Percentiles rank a stretch among this genome's conserved stretches.
These are phyloP conservation scores for Chloroceryle inda DNA, from an alignment of 2,797 vertebrate genomes.

Conservation along the genomic window DNA sequence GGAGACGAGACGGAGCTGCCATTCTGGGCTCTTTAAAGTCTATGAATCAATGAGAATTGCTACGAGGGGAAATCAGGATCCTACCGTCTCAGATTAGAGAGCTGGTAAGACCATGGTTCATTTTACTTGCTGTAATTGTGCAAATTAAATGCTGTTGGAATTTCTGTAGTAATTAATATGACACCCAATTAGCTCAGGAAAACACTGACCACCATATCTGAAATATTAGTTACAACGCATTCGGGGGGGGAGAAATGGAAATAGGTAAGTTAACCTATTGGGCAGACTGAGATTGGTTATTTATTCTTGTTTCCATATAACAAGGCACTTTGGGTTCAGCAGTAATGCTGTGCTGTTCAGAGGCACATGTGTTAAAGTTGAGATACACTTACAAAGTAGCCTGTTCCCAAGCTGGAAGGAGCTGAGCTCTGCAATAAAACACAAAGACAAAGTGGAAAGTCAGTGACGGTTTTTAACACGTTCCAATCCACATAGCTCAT, in stretches of 20 bases:
- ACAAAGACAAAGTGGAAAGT: conserved; percentile 82
- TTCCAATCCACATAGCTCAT: conserved; percentile 86
- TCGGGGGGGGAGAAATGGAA: background rate
- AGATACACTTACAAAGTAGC: conserved; percentile 87
- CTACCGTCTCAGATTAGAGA: background rate
- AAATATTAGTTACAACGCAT: background rate
- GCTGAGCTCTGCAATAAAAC: conserved; percentile 86
- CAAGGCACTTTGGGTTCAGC: background rate
- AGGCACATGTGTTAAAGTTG: conserved; percentile 61
- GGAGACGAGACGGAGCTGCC: background rate
- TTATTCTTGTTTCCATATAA: background rate
- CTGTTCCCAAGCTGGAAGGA: conserved; percentile 87
- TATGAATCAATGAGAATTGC: background rate
- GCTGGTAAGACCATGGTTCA: background rate
- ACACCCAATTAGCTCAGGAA: background rate
- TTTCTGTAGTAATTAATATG: background rate
- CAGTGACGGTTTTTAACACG: conserved; percentile 79
- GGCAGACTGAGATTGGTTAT: background rate
- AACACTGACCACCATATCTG: background rate
- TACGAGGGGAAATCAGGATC: background rate
- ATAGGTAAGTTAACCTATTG: background rate
- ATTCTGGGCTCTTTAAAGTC: background rate
- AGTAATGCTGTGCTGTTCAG: conserved; percentile 7
- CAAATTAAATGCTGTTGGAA: background rate
- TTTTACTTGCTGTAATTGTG: background rate